Base-by-base conservation (phyloP, 2,113 vertebrate genomes). In the Octodon degus region DNA sequence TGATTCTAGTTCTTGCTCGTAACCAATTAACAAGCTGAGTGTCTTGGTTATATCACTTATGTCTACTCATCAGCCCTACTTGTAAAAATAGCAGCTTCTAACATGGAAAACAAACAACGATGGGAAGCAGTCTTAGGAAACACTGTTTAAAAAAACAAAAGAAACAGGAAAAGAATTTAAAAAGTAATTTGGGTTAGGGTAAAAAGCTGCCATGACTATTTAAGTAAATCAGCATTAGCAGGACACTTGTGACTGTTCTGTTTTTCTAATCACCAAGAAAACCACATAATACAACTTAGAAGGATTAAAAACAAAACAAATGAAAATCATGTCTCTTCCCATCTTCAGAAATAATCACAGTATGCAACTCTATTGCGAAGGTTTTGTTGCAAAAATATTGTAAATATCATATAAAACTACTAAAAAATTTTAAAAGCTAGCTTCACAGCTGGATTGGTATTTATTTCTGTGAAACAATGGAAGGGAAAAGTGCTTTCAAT, bases 101-200 rank as follows among this genome's bases (percentile, higher is more conserved):
- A 81, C 40, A 88, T 16, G 85, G 83, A 7, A 68, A 94, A 89
- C 47, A 50, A 88, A 84, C 27, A 92, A 25, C 22, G 79, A 89
- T 58, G 86, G 16, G 22, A 53, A 96, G 60, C 25, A 77, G 89
- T 95, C 87, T 95, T 82, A 79, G 53, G 89, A 93, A 88, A 88
- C 50, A 92, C 10, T 65, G 7, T 16, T 47, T 37, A 88, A 89
- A 89, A 90, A 55, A 58, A 6, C 7, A 13, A 86, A 10, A 79
- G 70, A 80, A 80, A 43, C 43, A 82, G 43, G 22, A 32, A 80
- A 43, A 37, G n/a, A 91, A 20, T 84, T 65, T 65, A 86, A 85
- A 86, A 65, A 93, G 53, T 3, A 90, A 30, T 14, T 82, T 83
- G 50, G 55, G 60, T 62, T 72, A 55, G 24, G 12, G 43, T 62